A percentile compares a stretch with the other conserved stretches of the same genome.
phyloP scores from a whole-genome alignment of 2,797 vertebrate genomes.

The Ambastaia sidthimunki region DNA sequence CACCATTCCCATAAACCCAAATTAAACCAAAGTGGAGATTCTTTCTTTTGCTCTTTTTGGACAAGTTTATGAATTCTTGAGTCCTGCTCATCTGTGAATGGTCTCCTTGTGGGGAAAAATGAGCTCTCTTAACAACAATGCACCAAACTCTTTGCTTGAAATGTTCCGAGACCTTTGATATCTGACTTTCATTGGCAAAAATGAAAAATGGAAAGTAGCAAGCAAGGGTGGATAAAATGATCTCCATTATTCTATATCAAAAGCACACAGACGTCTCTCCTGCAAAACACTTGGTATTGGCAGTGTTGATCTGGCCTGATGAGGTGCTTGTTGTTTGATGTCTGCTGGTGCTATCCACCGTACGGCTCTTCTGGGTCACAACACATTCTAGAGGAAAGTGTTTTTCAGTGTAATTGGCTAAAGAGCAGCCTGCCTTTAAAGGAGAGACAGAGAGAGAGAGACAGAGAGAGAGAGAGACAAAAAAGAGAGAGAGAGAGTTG shows the following conservation, averaged over 20 bases:
- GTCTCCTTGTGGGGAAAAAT: conserved; percentile 55
- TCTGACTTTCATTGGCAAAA: conserved; percentile 53
- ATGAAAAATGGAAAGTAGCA: conserved; percentile 38
- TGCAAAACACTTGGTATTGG: not conserved
- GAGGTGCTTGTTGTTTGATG: conserved; percentile 36
- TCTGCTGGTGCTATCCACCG: conserved; percentile 8
- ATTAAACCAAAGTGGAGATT: conserved; percentile 57
- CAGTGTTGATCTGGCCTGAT: conserved; percentile 30
- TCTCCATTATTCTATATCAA: conserved; percentile 29
- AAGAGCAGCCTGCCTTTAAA: conserved; percentile 65
- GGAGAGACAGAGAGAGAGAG: conserved; percentile 41
- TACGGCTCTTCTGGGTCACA: not conserved
- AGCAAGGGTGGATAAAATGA: conserved; percentile 32
- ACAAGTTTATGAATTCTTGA: conserved; percentile 46
- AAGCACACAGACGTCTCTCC: conserved; percentile 4
- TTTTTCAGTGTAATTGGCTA: conserved; percentile 7
- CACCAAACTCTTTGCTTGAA: conserved; percentile 61
- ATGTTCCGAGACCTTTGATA: conserved; percentile 53
- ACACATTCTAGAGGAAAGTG: not conserved
- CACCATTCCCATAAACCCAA: conserved; percentile 57
- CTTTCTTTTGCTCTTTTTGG: conserved; percentile 27
- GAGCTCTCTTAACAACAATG: conserved; percentile 53
- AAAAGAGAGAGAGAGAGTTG: not conserved
- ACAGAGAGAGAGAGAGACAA: conserved; percentile 50
- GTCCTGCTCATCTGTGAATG: conserved; percentile 55